Percentiles rank a stretch among this genome's conserved stretches.
These are phyloP conservation scores for Lanius ludovicianus DNA, from an alignment of 2,113 vertebrate genomes.

Conservation along the genomic window DNA sequence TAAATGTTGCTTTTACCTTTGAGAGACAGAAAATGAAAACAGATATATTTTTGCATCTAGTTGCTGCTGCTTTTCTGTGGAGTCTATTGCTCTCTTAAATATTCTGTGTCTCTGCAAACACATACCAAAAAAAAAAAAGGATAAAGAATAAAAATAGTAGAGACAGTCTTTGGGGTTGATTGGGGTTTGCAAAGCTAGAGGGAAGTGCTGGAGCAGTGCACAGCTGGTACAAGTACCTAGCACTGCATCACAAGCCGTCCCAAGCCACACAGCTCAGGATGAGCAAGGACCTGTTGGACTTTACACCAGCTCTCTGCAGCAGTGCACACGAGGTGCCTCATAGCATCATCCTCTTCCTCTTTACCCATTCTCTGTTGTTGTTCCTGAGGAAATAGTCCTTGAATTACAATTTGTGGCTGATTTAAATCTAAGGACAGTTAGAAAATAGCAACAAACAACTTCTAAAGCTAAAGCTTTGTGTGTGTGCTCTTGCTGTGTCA, in stretches of 20 bases:
- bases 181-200: neutral
- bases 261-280: neutral
- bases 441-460: neutral
- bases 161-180: neutral
- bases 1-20: neutral
- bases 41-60: neutral
- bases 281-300: neutral
- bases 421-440: neutral
- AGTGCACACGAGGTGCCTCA: neutral
- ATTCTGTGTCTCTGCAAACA: neutral
- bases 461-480: neutral
- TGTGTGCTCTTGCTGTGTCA: neutral
- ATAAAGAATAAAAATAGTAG: neutral
- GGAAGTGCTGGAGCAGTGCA: neutral
- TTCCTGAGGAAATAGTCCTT: neutral
- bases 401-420: neutral
- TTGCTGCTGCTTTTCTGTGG: neutral
- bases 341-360: neutral
- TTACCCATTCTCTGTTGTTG: neutral
- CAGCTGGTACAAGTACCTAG: neutral
- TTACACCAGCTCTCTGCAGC: neutral
- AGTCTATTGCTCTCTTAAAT: neutral
- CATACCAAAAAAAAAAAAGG: too few relatives aligned
- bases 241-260: neutral
- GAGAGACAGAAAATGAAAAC: neutral